Evolutionary conservation across 2,113 vertebrate species (phyloP).

Genomic region (Aphelocoma coerulescens): DNA sequence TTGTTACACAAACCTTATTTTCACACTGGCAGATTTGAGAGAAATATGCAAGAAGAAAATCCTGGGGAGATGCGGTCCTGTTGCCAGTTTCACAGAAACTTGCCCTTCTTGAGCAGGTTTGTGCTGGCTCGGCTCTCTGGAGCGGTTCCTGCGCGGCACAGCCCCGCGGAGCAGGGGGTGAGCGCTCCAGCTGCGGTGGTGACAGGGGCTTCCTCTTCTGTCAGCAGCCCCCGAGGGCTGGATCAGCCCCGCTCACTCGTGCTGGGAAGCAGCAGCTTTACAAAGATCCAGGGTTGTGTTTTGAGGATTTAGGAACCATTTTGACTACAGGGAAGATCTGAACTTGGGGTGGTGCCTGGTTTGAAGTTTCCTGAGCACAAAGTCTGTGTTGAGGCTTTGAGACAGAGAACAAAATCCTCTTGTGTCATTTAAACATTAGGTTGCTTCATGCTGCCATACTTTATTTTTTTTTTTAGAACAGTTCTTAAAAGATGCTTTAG

Average conservation of each 20-base stretch:
- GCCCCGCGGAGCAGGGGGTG: rapidly evolving
- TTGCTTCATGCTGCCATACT: background rate
- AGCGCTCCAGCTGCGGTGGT: rapidly evolving
- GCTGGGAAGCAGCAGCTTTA: background rate
- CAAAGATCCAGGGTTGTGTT: background rate
- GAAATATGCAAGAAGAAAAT: rapidly evolving
- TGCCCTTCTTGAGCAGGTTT: rapidly evolving
- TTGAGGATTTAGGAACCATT: rapidly evolving
- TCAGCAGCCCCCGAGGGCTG: rapidly evolving
- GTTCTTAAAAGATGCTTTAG: background rate
- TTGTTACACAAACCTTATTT: background rate
- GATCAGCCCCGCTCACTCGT: rapidly evolving
- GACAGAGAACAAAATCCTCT: background rate
- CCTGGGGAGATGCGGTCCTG: rapidly evolving
- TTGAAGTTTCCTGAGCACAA: background rate
- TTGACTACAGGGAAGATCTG: background rate
- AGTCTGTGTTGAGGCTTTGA: background rate
- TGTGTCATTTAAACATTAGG: background rate
- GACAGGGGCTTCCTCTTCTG: rapidly evolving
- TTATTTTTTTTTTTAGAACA: background rate
- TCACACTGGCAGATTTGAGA: background rate
- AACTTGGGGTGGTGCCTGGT: background rate
- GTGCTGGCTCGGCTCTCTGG: rapidly evolving
- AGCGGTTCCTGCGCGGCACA: rapidly evolving
- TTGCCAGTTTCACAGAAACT: rapidly evolving